Evolutionary conservation across 2,888 invertebrate genomes (phyloP), one percentile per base, ranked within the genome.

Genomic region (Drosophila yooni): DNA sequence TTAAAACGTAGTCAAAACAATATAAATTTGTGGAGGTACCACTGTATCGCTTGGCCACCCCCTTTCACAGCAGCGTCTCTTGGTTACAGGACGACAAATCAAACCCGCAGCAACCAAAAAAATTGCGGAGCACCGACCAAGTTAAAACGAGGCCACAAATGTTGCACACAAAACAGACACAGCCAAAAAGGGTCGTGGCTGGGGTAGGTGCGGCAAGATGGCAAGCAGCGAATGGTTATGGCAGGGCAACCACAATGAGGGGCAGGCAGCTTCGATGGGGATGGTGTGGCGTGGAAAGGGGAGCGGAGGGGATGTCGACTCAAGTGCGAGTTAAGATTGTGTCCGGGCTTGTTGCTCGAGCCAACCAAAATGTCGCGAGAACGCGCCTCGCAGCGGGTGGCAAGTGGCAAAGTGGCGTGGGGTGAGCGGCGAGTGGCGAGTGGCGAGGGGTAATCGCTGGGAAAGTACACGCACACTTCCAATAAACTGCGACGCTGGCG

Each of bases 281-380:
- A 72, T 70, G 34, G 21, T 21, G 50, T 27, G 13, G 33, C 21
- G 33, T 1, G 34, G 7, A 0, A 11, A 33, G 25, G 10, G 21
- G 29, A 11, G 33, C 31, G 46, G 21, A 13, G 11, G 18, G 52
- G 27, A 43, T 29, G 57, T 29, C 25, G 38, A 36, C 76, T 73
- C 53, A 69, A 72, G 68, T 73, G 73, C 64, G 43, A 43, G 57
- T 18, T 54, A 70, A 80, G 80, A 64, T 50, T 38, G 60, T 48
- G 65, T 48, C 48, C 31, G 54, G 66, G 48, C 25, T 54, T 56
- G 65, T 34, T 62, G 58, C 54, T 56, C 63, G 78, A 75, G 71
- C 87, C 88, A 91, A 86, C 83, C 83, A 83, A 86, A 91, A 79
- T 79, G 84, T 85, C 91, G 91, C 92, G 87, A 87, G 84, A 84